Conservation (phyloP, 2,113 vertebrate species). For the Meles meles region DNA sequence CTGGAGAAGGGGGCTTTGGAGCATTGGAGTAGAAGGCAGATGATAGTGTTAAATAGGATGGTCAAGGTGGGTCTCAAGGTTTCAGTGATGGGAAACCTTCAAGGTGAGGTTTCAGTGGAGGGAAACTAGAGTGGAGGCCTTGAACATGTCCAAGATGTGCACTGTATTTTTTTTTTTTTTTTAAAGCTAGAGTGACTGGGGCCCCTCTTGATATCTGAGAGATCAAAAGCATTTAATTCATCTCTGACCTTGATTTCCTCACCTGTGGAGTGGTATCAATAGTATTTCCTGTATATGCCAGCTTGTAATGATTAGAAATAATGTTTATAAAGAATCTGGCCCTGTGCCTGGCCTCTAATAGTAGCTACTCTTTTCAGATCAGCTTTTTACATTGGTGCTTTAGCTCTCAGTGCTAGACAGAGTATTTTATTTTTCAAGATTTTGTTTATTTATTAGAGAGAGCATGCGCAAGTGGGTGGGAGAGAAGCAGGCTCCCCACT, state of each 20-base stretch:
- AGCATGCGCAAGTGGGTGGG: neutral
- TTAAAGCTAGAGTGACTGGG: neutral
- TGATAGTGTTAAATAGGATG: neutral
- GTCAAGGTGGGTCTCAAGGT: neutral
- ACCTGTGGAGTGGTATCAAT: neutral
- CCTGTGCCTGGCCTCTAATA: neutral
- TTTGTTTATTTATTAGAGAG: neutral
- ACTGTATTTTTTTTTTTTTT: neutral
- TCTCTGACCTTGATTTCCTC: neutral
- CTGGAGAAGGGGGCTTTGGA: neutral
- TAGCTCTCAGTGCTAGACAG: neutral
- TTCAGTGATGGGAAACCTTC: neutral
- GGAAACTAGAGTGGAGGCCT: neutral
- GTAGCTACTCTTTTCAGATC: neutral
- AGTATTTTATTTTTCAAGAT: neutral
- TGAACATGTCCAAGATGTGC: neutral
- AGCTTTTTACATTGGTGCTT: slow-evolving; percentile 7
- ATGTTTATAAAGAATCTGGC: neutral
- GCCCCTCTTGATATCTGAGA: neutral
- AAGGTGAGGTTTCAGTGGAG: neutral
- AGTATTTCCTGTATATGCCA: neutral
- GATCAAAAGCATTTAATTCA: neutral
- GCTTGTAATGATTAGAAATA: neutral
- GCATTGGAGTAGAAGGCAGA: neutral
- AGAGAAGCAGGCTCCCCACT: too few relatives aligned